Conservation (phyloP, 2,113 vertebrate genomes). For the Lepidothrix coronata region DNA sequence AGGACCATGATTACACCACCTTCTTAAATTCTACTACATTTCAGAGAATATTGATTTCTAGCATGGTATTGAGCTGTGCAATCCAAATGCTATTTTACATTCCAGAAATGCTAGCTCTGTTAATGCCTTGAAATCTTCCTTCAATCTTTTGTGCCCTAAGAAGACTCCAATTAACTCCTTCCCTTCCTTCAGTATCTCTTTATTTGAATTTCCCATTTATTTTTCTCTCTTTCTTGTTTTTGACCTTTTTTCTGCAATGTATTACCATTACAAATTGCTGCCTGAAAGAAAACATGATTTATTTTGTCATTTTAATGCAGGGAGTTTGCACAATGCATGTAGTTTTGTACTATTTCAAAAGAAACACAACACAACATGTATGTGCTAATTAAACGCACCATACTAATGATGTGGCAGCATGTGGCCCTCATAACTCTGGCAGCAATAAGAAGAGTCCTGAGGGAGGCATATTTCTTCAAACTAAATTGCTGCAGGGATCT, state of each 20-base stretch:
- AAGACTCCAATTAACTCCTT: not conserved
- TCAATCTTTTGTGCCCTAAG: not conserved
- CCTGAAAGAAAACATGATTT: not conserved
- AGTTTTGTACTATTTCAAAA: not conserved
- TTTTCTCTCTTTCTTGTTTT: not conserved
- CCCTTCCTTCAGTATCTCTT: not conserved
- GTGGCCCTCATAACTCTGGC: not conserved
- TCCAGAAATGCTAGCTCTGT: not conserved
- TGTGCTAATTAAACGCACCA: not conserved
- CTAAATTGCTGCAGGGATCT: not conserved
- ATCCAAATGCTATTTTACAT: not conserved
- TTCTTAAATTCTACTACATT: conserved; percentile 23
- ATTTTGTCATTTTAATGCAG: not conserved
- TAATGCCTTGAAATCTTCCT: conserved; percentile 19
- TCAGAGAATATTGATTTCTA: not conserved
- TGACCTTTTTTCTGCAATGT: not conserved
- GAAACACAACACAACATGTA: not conserved
- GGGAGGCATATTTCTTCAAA: conserved; percentile 9
- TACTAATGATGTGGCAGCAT: not conserved
- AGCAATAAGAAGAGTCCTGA: not conserved
- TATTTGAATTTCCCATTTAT: not conserved
- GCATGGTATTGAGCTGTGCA: not conserved
- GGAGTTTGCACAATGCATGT: not conserved
- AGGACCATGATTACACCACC: not conserved
- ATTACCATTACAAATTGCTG: not conserved